These are phyloP conservation scores for Rhynchopsitta pachyrhyncha DNA, from an alignment of 2,113 vertebrate genomes.

Conservation along the genomic window DNA sequence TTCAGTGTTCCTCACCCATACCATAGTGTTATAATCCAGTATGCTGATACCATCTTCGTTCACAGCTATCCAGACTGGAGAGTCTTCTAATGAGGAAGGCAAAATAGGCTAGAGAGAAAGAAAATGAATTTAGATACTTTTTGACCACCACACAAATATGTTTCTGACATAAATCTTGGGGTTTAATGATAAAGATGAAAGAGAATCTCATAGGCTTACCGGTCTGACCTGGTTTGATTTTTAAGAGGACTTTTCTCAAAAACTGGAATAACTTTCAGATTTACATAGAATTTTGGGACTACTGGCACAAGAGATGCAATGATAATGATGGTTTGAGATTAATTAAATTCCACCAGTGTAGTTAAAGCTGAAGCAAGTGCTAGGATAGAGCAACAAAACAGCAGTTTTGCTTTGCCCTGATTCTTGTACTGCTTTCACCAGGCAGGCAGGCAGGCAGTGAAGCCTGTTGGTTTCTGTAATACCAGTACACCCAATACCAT, in stretches of 20 bases:
- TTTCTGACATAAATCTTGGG: not conserved
- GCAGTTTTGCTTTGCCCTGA: not conserved
- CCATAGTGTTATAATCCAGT: conserved; percentile 85
- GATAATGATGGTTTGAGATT: not conserved
- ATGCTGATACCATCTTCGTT: conserved; percentile 87
- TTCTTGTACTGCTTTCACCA: not conserved
- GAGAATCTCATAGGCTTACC: not conserved
- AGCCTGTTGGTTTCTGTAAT: not conserved
- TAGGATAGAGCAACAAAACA: not conserved
- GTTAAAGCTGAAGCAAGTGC: not conserved
- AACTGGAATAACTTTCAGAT: not conserved
- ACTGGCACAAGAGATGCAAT: not conserved
- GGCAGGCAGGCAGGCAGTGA: not conserved
- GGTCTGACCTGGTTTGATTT: not conserved
- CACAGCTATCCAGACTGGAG: conserved; percentile 86
- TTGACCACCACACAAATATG: not conserved
- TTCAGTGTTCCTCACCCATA: conserved; percentile 55
- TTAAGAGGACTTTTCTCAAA: not conserved
- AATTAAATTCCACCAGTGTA: not conserved
- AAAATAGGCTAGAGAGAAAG: conserved; percentile 76
- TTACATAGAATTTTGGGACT: not conserved
- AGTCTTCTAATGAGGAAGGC: conserved; percentile 77
- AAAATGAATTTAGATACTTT: not conserved
- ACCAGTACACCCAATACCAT: not conserved
- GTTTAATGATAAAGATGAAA: not conserved